These are phyloP conservation scores for Halcyon smyrnensis DNA, from an alignment of 2,797 vertebrate genomes.

Conservation along the genomic window DNA sequence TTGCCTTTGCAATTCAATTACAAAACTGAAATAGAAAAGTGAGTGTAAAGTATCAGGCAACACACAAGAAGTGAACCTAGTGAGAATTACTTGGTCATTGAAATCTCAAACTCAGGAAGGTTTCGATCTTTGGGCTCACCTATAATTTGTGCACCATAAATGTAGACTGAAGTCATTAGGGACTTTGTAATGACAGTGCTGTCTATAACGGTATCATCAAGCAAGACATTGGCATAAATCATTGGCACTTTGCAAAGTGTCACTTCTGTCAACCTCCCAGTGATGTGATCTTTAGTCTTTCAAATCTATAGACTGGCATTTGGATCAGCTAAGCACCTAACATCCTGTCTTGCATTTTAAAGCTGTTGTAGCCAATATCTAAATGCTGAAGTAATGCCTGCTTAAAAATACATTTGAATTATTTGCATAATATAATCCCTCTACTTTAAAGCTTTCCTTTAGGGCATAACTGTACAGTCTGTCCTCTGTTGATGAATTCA, in stretches of 20 bases:
- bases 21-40: background rate
- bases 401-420: conserved; percentile 78
- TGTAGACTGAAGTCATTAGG: conserved; percentile 87
- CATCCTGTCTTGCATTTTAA: conserved; percentile 94
- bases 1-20: background rate
- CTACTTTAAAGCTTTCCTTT: conserved; percentile 69
- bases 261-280: conserved; percentile 93
- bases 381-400: conserved; percentile 76
- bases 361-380: conserved; percentile 87
- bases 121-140: conserved; percentile 85
- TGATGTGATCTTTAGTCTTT: conserved; percentile 99
- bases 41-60: conserved; percentile 32
- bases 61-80: conserved; percentile 47
- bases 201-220: conserved; percentile 94
- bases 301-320: conserved; percentile 99
- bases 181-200: conserved; percentile 96
- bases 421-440: conserved; percentile 72
- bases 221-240: conserved; percentile 94
- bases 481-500: conserved; percentile 53
- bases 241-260: conserved; percentile 92
- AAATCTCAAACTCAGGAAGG: conserved; percentile 81
- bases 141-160: conserved; percentile 89
- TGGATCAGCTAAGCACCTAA: conserved; percentile 90
- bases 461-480: conserved; percentile 39
- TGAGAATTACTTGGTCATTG: conserved; percentile 77